These are phyloP conservation scores for Drosophila percnosoma DNA, from an alignment of 2,888 invertebrate species.

Conservation along the genomic window DNA sequence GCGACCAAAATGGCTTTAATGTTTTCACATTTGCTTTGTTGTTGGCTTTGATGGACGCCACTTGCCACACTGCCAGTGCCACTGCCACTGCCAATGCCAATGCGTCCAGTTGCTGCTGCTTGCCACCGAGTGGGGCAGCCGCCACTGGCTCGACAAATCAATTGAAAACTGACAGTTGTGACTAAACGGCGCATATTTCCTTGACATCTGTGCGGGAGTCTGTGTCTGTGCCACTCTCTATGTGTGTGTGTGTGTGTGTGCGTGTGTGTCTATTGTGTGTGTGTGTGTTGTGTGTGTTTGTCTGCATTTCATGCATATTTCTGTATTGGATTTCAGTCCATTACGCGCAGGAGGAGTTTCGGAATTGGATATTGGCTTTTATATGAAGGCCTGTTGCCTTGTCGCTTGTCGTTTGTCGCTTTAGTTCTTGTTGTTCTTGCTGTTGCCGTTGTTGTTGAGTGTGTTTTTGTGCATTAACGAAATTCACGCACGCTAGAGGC, in stretches of 20 bases:
- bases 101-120: not conserved
- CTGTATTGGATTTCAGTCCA: conserved; percentile 81
- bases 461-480: conserved; percentile 68
- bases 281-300: conserved; percentile 29
- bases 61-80: not conserved
- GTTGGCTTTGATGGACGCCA: conserved; percentile 75
- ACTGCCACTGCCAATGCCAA: not conserved
- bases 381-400: conserved; percentile 71
- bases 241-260: not conserved
- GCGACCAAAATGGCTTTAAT: conserved; percentile 73
- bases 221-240: conserved; percentile 38
- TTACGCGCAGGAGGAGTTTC: conserved; percentile 70
- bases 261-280: conserved; percentile 26
- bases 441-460: conserved; percentile 32
- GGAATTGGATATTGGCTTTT: conserved; percentile 80
- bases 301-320: conserved; percentile 77
- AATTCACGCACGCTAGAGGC: conserved; percentile 75
- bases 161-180: conserved; percentile 80
- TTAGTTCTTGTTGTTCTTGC: conserved; percentile 34
- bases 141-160: conserved; percentile 72
- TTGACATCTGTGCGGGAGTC: conserved; percentile 72
- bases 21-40: conserved; percentile 81
- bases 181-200: conserved; percentile 80
- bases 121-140: not conserved
- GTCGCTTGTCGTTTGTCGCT: conserved; percentile 34